phyloP scores from a whole-genome alignment of 2,113 vertebrate genomes.

The Dryoscopus gambensis region DNA sequence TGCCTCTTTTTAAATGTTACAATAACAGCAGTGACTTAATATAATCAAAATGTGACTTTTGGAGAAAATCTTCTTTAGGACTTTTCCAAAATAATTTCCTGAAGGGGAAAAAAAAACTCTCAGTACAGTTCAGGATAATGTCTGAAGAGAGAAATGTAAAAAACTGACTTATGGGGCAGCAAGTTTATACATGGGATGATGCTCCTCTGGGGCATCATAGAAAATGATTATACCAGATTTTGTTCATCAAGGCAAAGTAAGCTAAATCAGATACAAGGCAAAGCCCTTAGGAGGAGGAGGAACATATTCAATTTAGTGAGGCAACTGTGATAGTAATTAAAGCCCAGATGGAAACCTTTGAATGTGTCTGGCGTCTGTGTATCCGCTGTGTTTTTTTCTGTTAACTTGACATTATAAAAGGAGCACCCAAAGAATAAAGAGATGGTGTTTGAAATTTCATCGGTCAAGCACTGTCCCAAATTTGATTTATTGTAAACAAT shows the following conservation, averaged over 20 bases:
- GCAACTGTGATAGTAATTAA: slow-evolving; percentile 59
- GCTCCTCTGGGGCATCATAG: slow-evolving; percentile 31
- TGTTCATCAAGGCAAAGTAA: slow-evolving; percentile 55
- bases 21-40: slow-evolving; percentile 6
- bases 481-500: slow-evolving; percentile 61
- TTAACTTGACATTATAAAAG: slow-evolving; percentile 64
- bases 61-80: background rate
- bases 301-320: slow-evolving; percentile 37
- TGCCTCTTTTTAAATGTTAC: background rate
- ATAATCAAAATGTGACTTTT: slow-evolving; percentile 8
- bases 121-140: background rate
- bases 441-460: slow-evolving; percentile 59
- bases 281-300: slow-evolving; percentile 48
- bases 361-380: slow-evolving; percentile 34
- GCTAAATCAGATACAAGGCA: slow-evolving; percentile 49
- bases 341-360: slow-evolving; percentile 54
- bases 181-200: slow-evolving; percentile 37
- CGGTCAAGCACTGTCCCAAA: slow-evolving; percentile 50
- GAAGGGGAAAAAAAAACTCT: background rate
- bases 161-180: background rate
- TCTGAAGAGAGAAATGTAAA: slow-evolving; percentile 10
- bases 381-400: slow-evolving; percentile 36
- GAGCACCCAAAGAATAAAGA: slow-evolving; percentile 50
- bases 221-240: slow-evolving; percentile 58
- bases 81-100: slow-evolving; percentile 40